Percentiles rank a stretch among this genome's conserved stretches.
Conservation (phyloP, 2,888 invertebrate species). For the Lottia gigantea region DNA sequence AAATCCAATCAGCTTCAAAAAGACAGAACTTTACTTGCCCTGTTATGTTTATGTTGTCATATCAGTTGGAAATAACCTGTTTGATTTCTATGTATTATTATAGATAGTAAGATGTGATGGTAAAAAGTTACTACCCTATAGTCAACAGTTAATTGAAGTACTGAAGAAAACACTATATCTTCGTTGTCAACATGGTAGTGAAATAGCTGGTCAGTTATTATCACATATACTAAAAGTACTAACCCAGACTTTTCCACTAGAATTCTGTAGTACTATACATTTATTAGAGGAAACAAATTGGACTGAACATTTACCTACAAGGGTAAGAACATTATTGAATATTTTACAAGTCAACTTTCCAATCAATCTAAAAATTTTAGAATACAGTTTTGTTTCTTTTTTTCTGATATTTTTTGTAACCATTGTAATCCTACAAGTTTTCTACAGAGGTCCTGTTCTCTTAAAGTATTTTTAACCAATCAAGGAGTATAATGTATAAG, state of each 20-base stretch:
- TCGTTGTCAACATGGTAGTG: conserved; percentile 77
- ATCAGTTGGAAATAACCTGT: too few species aligned
- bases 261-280: conserved; percentile 75
- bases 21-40: too few species aligned
- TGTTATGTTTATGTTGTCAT: too few species aligned
- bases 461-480: too few species aligned
- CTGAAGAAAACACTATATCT: conserved; percentile 79
- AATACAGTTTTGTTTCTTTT: too few species aligned
- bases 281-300: conserved; percentile 75
- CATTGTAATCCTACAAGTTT: too few species aligned
- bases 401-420: too few species aligned
- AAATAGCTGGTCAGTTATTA: conserved; percentile 75
- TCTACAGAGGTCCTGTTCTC: too few species aligned
- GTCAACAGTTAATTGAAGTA: conserved; percentile 76
- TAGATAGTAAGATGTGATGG: conserved; percentile 77
- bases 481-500: too few species aligned
- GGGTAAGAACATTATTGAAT: conserved; percentile 67
- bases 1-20: too few species aligned
- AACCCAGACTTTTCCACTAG: conserved; percentile 74
- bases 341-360: too few species aligned
- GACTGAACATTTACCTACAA: conserved; percentile 78
- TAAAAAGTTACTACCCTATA: conserved; percentile 75
- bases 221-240: conserved; percentile 73
- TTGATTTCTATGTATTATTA: conserved; percentile 24
- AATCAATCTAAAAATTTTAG: too few species aligned